Evolutionary conservation across 2,888 invertebrate genomes (phyloP).

Genomic region (Abrostola triplasia): DNA sequence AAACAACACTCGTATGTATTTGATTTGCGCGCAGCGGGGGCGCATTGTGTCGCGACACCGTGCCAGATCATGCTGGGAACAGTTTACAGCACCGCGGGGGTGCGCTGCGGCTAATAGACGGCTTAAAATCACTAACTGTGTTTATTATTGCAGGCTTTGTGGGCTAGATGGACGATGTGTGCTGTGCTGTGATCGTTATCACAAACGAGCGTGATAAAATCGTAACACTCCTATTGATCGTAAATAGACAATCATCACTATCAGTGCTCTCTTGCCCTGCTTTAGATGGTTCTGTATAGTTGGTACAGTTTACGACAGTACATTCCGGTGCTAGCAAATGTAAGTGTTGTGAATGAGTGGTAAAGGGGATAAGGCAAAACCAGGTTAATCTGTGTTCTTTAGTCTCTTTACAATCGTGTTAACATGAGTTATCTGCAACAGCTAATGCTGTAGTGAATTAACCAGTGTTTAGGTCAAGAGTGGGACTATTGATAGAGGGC

Average conservation of each 20-base stretch:
- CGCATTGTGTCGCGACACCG: conserved; percentile 46
- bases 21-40: conserved; percentile 52
- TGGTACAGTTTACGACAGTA: neutral
- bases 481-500: too few species aligned
- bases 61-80: conserved; percentile 44
- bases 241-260: too few species aligned
- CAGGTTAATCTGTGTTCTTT: too few species aligned
- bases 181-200: conserved; percentile 27
- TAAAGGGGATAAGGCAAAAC: too few species aligned
- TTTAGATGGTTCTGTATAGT: neutral
- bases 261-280: neutral
- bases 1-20: conserved; percentile 45
- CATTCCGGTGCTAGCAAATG: too few species aligned
- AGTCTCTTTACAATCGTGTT: too few species aligned
- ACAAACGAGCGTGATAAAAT: conserved; percentile 14
- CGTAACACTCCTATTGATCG: conserved; percentile 12
- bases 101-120: conserved; percentile 35
- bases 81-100: conserved; percentile 43
- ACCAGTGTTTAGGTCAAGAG: too few species aligned
- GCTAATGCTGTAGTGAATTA: too few species aligned
- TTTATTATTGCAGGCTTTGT: conserved; percentile 33
- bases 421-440: too few species aligned
- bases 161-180: conserved; percentile 12
- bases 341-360: too few species aligned
- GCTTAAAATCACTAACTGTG: conserved; percentile 44